Percentiles rank a stretch among this genome's conserved stretches.
Conservation (phyloP, 2,113 vertebrate genomes). For the Spea bombifrons region DNA sequence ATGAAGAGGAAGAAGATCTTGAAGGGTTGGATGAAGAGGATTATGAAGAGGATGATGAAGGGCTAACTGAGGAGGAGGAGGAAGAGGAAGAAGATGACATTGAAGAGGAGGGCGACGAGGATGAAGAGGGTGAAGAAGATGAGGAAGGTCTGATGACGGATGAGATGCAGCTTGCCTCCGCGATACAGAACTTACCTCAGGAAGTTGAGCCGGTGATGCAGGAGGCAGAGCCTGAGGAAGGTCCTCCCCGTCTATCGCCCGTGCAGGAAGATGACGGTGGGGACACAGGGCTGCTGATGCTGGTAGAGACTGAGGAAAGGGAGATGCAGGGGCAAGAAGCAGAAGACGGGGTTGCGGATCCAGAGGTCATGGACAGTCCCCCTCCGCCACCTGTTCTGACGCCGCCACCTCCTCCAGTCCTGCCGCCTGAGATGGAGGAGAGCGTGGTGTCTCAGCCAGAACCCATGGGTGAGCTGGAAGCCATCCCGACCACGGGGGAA, state of each 20-base stretch:
- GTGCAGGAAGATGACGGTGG: constrained; percentile 56
- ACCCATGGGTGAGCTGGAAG: background rate
- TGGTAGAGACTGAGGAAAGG: constrained; percentile 38
- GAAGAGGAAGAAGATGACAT: constrained; percentile 69
- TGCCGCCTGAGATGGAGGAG: background rate
- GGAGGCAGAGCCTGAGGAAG: constrained; percentile 35
- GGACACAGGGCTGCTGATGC: constrained; percentile 64
- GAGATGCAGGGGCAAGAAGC: constrained; percentile 30
- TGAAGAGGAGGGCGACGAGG: constrained; percentile 73
- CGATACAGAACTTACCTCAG: constrained; percentile 22
- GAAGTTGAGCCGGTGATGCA: constrained; percentile 46
- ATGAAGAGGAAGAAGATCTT: constrained; percentile 54
- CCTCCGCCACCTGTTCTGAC: constrained; percentile 18
- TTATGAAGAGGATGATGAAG: constrained; percentile 75
- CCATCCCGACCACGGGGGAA: constrained; percentile 47
- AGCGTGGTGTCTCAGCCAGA: background rate
- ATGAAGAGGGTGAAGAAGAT: constrained; percentile 65
- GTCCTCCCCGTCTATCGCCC: constrained; percentile 50
- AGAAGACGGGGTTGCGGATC: background rate
- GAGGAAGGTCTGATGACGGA: constrained; percentile 52
- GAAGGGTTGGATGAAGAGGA: constrained; percentile 67
- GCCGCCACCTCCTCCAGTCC: constrained; percentile 5
- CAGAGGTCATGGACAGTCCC: constrained; percentile 38
- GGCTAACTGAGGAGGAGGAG: constrained; percentile 69
- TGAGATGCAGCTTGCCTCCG: constrained; percentile 50